phyloP scores from a whole-genome alignment of 2,888 invertebrate species.

The Argyresthia goedartella region DNA sequence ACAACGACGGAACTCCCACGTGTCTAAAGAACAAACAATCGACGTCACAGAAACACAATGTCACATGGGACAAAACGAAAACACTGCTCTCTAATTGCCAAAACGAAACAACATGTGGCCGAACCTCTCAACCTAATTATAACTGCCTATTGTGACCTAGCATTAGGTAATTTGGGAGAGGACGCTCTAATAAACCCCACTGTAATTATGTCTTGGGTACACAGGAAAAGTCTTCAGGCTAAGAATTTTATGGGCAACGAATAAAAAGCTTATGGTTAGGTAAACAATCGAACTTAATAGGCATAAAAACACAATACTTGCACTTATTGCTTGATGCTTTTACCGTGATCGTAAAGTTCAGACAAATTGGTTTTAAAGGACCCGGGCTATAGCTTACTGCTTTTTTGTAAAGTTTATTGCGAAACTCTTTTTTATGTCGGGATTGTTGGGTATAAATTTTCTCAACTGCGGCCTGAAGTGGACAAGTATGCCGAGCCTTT shows the following conservation, averaged over 20 bases:
- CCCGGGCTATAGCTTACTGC: slow-evolving; percentile 25
- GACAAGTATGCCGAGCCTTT: slow-evolving; percentile 19
- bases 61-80: slow-evolving; percentile 42
- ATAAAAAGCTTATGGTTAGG: slow-evolving; percentile 45
- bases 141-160: slow-evolving; percentile 30
- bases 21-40: slow-evolving; percentile 39
- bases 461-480: slow-evolving; percentile 20
- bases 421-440: slow-evolving; percentile 20
- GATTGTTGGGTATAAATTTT: slow-evolving; percentile 21
- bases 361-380: slow-evolving; percentile 57
- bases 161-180: slow-evolving; percentile 17
- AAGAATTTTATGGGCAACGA: slow-evolving; percentile 21
- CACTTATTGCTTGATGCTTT: slow-evolving; percentile 52
- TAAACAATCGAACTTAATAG: slow-evolving; percentile 52
- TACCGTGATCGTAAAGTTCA: slow-evolving; percentile 49
- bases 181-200: slow-evolving; percentile 11
- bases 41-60: slow-evolving; percentile 56
- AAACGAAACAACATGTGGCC: slow-evolving; percentile 29
- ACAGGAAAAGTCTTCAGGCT: slow-evolving; percentile 19
- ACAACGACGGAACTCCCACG: slow-evolving; percentile 48
- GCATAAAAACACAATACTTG: slow-evolving; percentile 50
- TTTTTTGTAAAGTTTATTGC: slow-evolving; percentile 34
- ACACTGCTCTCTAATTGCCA: slow-evolving; percentile 48
- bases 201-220: slow-evolving; percentile 30
- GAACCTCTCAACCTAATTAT: slow-evolving; percentile 25